phyloP scores from a whole-genome alignment of 2,113 vertebrate genomes.

The Pluvialis apricaria region DNA sequence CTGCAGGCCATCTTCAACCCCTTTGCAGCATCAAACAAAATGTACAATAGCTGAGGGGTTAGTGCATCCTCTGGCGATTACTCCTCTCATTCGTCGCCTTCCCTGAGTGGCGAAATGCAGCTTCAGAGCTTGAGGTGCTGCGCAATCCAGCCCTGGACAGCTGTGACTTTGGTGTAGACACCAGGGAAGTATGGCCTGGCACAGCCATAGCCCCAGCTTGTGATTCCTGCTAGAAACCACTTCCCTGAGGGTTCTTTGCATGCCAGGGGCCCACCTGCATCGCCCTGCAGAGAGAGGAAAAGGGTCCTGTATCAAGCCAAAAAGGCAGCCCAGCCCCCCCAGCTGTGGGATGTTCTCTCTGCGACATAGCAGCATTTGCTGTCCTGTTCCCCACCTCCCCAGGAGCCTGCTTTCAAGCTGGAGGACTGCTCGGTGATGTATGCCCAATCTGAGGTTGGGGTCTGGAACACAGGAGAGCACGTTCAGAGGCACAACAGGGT shows the following conservation, averaged over 20 bases:
- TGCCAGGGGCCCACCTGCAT: conserved; percentile 91
- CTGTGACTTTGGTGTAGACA: conserved; percentile 88
- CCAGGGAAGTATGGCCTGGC: conserved; percentile 86
- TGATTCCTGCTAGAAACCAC: conserved; percentile 95
- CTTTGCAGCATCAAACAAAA: not conserved
- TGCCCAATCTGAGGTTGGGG: not conserved
- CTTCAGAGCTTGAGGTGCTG: conserved; percentile 79
- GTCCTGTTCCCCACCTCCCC: not conserved
- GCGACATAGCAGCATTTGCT: not conserved
- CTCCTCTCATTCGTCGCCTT: not conserved
- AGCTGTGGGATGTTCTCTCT: not conserved
- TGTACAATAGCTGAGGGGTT: not conserved
- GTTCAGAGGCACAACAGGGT: not conserved
- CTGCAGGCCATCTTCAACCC: not conserved
- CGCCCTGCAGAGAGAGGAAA: conserved; percentile 76
- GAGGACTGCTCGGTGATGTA: not conserved
- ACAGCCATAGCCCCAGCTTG: conserved; percentile 95
- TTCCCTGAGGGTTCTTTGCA: conserved; percentile 83
- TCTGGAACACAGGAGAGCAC: not conserved
- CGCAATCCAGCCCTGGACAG: conserved; percentile 85
- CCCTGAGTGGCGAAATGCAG: conserved; percentile 3
- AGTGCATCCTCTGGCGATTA: not conserved
- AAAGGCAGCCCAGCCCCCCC: not conserved
- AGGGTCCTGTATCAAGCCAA: not conserved
- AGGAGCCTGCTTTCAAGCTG: not conserved